A percentile compares a stretch with the other conserved stretches of the same genome.
Evolutionary conservation across 2,113 vertebrate genomes (phyloP).

Genomic region (Cranoglanis bouderius): DNA sequence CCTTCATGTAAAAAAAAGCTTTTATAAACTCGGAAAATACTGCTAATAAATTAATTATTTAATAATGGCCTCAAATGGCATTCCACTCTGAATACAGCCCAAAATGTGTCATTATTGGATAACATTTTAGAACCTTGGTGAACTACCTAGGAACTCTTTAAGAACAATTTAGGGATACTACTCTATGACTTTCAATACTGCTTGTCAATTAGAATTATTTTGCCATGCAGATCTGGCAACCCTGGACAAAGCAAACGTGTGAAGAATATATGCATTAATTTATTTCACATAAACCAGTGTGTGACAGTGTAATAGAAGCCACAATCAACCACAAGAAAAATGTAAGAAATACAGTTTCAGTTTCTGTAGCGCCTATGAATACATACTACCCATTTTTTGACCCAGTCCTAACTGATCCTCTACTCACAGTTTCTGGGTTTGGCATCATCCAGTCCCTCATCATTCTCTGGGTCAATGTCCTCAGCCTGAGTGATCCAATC

Average conservation of each 20-base stretch:
- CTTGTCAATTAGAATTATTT: no score
- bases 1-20: no score
- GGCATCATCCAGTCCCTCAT: slow-evolving; percentile 94
- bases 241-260: not conserved
- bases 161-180: not conserved
- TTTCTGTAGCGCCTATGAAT: not conserved
- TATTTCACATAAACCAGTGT: not conserved
- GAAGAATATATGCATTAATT: not conserved
- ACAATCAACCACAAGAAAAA: no score
- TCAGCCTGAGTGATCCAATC: slow-evolving; percentile 99
- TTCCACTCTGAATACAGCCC: not conserved
- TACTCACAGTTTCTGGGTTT: slow-evolving; percentile 95
- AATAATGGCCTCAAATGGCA: no score
- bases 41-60: no score
- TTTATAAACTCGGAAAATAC: no score
- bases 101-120: not conserved
- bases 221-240: not conserved
- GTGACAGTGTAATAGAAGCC: no score
- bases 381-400: not conserved
- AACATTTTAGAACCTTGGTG: not conserved
- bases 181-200: not conserved
- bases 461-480: slow-evolving; percentile 98
- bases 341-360: no score
- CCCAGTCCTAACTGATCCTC: not conserved
- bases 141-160: not conserved